Percentiles rank a stretch among this genome's conserved stretches.
phyloP scores from a whole-genome alignment of 1,140 invertebrate species.

The Danaus melanippus region DNA sequence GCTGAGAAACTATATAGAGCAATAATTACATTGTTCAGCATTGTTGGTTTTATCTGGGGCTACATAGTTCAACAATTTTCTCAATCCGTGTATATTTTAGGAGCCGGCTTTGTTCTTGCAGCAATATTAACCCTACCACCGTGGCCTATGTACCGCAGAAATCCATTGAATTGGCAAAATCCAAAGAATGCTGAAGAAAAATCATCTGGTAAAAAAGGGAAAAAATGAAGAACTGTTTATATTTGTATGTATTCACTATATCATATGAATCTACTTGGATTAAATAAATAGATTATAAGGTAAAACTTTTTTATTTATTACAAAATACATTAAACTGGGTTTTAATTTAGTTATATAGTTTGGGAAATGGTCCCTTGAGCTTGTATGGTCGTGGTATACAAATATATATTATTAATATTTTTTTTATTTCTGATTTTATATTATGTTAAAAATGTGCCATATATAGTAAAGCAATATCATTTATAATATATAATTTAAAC shows the following conservation, averaged over 20 bases:
- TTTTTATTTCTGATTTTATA: neutral
- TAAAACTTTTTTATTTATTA: constrained; percentile 18
- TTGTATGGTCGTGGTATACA: neutral
- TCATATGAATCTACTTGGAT: constrained; percentile 12
- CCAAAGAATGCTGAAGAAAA: constrained; percentile 67
- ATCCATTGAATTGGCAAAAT: constrained; percentile 93
- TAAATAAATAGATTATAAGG: constrained; percentile 21
- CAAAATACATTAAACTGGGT: no score
- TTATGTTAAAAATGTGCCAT: constrained; percentile 1
- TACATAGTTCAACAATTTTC: constrained; percentile 96
- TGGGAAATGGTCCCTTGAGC: no score
- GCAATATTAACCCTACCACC: constrained; percentile 89
- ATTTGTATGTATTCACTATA: constrained; percentile 11
- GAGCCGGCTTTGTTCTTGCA: constrained; percentile 89
- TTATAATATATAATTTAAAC: no score
- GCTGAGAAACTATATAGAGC: constrained; percentile 91
- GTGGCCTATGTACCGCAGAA: constrained; percentile 92
- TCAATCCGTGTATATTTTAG: constrained; percentile 93
- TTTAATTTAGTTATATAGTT: no score
- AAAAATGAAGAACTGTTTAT: constrained; percentile 35
- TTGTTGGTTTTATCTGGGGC: constrained; percentile 92
- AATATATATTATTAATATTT: constrained; percentile 4
- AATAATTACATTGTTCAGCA: constrained; percentile 91
- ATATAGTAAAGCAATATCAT: constrained; percentile 1
- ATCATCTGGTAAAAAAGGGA: constrained; percentile 54